Base-by-base conservation (phyloP, 2,888 invertebrate genomes). In the Microctonus brassicae region DNA sequence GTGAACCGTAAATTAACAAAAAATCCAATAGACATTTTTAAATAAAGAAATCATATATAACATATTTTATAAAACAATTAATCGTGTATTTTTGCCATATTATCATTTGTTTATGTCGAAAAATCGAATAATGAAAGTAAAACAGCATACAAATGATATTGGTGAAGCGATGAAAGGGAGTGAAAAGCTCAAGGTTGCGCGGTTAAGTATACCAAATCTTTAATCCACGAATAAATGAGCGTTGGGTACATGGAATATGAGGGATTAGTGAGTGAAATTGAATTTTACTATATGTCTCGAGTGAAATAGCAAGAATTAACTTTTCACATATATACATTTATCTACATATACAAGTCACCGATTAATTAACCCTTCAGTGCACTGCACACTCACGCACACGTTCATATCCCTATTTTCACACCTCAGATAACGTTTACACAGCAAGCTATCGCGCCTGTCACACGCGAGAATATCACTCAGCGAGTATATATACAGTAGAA, bases 321-420 rank as follows among this genome's bases (percentile, higher is more conserved):
- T 47, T 17, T 17, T 5, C 4, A 47, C 17, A 47, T 17, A 4
- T 47, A 47, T n/a, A 7, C 17, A 7, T 47, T 17, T 47, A n/a
- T 17, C 5, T 47, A 47, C 7, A 47, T 17, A 6, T 9, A n/a
- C 17, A 6, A 17, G 29, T 9, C 29, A 17, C 7, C 63, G 47
- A 64, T 64, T 42, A 64, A 64, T 64, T 64, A 64, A 47, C 29
- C 52, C 33, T 9, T 20, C 52, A 7, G n/a, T n/a, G n/a, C n/a
- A n/a, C n/a, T n/a, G n/a, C n/a, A n/a, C n/a, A n/a, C n/a, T n/a
- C n/a, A n/a, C n/a, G n/a, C n/a, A n/a, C n/a, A n/a, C n/a, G n/a
- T n/a, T n/a, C n/a, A n/a, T n/a, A n/a, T n/a, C n/a, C n/a, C n/a
- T 20, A 22, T 64, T 64, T 42, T 64, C 52, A 20, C 63, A 26